Percentiles rank a stretch among this genome's conserved stretches.
These are phyloP conservation scores for Boulengeromyrus knoepffleri DNA, from an alignment of 2,113 vertebrate species.

Conservation along the genomic window DNA sequence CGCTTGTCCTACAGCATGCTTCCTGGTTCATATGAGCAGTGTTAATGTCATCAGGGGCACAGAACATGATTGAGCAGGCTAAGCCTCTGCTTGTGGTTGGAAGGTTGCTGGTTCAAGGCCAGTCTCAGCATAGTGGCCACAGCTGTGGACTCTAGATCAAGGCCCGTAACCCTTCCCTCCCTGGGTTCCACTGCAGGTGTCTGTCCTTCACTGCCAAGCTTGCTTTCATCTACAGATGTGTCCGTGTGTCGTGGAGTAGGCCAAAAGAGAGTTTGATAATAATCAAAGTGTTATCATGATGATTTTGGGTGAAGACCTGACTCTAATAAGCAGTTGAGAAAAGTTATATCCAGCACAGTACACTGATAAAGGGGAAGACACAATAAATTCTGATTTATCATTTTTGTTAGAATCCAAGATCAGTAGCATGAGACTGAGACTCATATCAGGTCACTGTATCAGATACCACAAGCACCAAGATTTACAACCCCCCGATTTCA, in stretches of 20 bases:
- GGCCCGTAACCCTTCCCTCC: no score
- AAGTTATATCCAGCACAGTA: not conserved
- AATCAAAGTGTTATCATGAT: not conserved
- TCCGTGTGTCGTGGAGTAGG: not conserved
- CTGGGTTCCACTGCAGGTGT: not conserved
- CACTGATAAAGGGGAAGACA: not conserved
- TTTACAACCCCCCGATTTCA: not conserved
- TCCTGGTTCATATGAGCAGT: not conserved
- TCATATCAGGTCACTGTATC: not conserved
- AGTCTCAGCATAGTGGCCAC: not conserved
- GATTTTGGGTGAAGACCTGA: not conserved
- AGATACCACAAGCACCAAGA: not conserved
- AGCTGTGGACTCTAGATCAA: no score
- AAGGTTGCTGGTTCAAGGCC: not conserved
- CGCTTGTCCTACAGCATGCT: not conserved
- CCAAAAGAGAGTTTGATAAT: not conserved
- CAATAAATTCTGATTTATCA: not conserved
- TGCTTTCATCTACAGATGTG: not conserved
- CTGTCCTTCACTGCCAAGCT: not conserved
- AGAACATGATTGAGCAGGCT: not conserved
- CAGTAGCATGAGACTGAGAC: not conserved
- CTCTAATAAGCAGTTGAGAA: not conserved
- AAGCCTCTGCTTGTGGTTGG: not conserved
- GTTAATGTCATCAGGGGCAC: not conserved
- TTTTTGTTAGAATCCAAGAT: not conserved